These are phyloP conservation scores for Morinoia aosen DNA, from an alignment of 2,888 invertebrate species.

Conservation along the genomic window DNA sequence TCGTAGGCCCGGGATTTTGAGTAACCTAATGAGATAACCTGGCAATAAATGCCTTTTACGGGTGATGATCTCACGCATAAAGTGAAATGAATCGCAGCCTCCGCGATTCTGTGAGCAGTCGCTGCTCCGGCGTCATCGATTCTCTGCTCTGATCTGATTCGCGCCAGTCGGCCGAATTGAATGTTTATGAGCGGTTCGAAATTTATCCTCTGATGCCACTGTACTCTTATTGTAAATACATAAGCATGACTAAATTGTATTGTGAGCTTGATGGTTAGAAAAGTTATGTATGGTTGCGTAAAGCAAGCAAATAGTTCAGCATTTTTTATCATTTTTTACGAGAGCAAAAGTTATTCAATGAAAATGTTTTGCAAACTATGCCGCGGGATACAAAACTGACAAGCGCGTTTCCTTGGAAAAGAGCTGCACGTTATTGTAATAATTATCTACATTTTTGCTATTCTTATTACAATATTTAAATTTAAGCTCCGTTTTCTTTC, in stretches of 20 bases:
- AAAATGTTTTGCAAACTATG: neutral
- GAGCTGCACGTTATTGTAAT: too few relatives aligned
- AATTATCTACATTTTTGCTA: too few relatives aligned
- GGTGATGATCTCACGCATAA: neutral
- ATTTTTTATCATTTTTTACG: neutral
- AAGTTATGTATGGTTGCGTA: neutral
- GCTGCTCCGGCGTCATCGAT: neutral
- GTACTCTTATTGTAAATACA: neutral
- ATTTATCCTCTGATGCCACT: too few relatives aligned
- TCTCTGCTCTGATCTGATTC: neutral
- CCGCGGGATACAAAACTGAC: neutral
- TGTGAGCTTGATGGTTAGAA: neutral
- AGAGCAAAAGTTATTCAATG: neutral
- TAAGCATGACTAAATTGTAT: neutral
- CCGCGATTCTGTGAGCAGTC: neutral
- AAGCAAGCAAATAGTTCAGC: neutral
- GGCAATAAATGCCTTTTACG: constrained; percentile 1
- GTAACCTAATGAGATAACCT: neutral
- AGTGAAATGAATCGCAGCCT: neutral
- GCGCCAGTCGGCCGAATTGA: neutral
- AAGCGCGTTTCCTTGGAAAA: too few relatives aligned
- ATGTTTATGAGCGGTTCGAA: too few relatives aligned
- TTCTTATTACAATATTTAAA: too few relatives aligned
- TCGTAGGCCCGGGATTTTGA: constrained; percentile 9
- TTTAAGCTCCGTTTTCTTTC: too few relatives aligned